phyloP scores from a whole-genome alignment of 2,888 invertebrate species.

The Emmelina monodactyla region DNA sequence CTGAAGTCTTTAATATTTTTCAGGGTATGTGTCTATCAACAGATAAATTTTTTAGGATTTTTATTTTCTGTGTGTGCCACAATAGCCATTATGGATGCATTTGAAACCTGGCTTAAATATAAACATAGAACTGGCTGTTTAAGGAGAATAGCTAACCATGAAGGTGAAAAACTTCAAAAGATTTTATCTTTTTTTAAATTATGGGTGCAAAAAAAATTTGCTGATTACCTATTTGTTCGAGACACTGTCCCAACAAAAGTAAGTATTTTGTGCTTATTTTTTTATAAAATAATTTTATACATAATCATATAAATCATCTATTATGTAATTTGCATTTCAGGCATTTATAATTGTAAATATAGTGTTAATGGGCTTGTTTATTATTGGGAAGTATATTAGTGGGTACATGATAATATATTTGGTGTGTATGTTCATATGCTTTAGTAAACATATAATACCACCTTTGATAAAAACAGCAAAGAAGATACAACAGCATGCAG shows the following conservation, averaged over 20 bases:
- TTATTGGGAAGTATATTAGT: conserved; percentile 40
- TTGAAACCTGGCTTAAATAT: conserved; percentile 50
- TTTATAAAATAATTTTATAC: conserved; percentile 1
- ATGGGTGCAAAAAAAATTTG: conserved; percentile 24
- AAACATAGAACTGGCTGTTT: conserved; percentile 50
- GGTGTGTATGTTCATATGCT: conserved; percentile 30
- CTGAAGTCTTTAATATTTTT: conserved; percentile 18
- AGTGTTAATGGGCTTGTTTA: conserved; percentile 30
- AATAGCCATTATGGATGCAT: conserved; percentile 35
- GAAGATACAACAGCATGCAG: conserved; percentile 46
- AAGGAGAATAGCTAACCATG: conserved; percentile 32
- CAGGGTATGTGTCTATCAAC: conserved; percentile 37
- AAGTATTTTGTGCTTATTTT: conserved; percentile 15
- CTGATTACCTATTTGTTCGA: conserved; percentile 26
- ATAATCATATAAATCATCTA: conserved; percentile 2
- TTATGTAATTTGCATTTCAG: conserved; percentile 29
- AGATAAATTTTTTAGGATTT: conserved; percentile 39
- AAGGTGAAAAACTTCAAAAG: conserved; percentile 26
- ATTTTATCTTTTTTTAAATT: conserved; percentile 20
- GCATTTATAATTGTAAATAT: conserved; percentile 48
- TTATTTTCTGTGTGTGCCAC: conserved; percentile 27
- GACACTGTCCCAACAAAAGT: conserved; percentile 54
- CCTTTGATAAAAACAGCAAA: conserved; percentile 29
- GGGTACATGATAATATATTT: conserved; percentile 41
- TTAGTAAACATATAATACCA: conserved; percentile 35